Evolutionary conservation across 2,797 vertebrate species (phyloP), one percentile per base, ranked within the genome.

Genomic region (Hippocampus kuda): DNA sequence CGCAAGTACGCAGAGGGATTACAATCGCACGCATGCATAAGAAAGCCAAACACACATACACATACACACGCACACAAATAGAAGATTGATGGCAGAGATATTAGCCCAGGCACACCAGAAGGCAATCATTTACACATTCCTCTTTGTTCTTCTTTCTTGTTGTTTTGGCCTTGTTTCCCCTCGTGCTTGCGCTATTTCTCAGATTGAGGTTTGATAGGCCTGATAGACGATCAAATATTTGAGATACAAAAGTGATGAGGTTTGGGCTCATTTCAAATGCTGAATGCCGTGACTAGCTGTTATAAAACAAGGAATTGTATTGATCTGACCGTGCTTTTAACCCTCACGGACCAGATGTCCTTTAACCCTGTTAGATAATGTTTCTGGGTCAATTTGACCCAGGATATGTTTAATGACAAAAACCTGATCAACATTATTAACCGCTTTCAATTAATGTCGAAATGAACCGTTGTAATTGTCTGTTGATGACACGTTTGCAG

Each of bases 71-170:
- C 61, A 24, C 62, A 64, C 34, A 64, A 30, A 59, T 59, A 59
- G 26, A 59, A 13, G 7, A 64, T 13, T 64, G 62, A 64, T 64
- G 38, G 18, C 63, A 42, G 12, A 65, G n/a, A 65, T 26, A 46
- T 26, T 24, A 65, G 44, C 4, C 38, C 42, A 65, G 42, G 7
- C 63, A 44, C 41, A n/a, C 42, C 38, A 44, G 34, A 44, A 44
- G 22, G 63, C 11, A 65, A n/a, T 64, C 18, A 64, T 64, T 46
- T 42, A 65, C 42, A 65, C 34, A n/a, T 44, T 65, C 10, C 41
- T 26, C 63, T 46, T 65, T 57, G 26, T 57, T 57, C 11, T 27
- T 27, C 5, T 57, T 57, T 26, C 12, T 57, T 57, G 41, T 46
- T 11, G 8, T 42, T 57, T 57, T 27, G 9, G 24, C 26, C 24